Conservation (phyloP, 2,888 invertebrate genomes). For the Perdita meconis region DNA sequence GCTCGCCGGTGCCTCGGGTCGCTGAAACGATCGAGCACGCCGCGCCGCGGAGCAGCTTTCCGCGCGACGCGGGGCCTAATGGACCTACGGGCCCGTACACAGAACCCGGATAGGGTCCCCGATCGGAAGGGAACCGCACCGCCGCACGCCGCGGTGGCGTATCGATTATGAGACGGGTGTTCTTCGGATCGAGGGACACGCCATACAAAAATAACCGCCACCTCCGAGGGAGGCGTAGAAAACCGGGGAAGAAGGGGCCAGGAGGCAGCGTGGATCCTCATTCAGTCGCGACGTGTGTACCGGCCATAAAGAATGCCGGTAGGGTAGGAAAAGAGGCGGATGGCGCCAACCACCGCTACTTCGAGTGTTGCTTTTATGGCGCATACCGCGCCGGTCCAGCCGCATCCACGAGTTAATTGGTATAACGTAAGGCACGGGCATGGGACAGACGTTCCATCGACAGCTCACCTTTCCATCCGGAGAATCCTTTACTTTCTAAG, state of each 20-base stretch:
- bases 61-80: conserved; percentile 19
- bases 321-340: conserved; percentile 73
- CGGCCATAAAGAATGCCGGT: conserved; percentile 76
- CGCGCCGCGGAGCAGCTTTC: not conserved
- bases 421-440: conserved; percentile 47
- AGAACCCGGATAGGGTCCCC: not conserved
- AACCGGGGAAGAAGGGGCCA: conserved; percentile 3
- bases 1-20: conserved; percentile 5
- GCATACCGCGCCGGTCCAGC: conserved; percentile 69
- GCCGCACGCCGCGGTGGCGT: conserved; percentile 36
- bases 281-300: conserved; percentile 64
- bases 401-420: conserved; percentile 67
- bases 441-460: conserved; percentile 5
- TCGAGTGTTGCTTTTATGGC: conserved; percentile 79
- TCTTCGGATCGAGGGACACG: conserved; percentile 11
- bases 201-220: conserved; percentile 55
- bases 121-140: not conserved
- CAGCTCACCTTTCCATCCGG: conserved; percentile 31
- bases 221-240: conserved; percentile 1
- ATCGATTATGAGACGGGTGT: conserved; percentile 51
- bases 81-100: not conserved
- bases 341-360: conserved; percentile 79
- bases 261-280: conserved; percentile 47
- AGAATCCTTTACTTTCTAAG: conserved; percentile 26
- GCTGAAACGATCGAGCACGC: conserved; percentile 9